phyloP scores from a whole-genome alignment of 2,888 invertebrate genomes.

The Pherbina coryleti region DNA sequence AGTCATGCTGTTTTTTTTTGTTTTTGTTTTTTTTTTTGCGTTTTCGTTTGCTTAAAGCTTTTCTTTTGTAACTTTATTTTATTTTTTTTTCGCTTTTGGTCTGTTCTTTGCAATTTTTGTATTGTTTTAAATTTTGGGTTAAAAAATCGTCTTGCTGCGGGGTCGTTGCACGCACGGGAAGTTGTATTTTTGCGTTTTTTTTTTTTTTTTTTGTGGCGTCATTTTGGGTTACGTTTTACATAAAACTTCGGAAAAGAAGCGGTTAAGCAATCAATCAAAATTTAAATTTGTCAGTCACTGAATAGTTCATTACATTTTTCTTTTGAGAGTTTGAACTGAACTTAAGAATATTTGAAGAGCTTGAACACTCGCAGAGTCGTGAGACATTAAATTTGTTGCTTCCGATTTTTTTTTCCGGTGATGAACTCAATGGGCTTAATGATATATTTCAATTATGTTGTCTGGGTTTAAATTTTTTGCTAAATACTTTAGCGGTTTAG shows the following conservation, averaged over 20 bases:
- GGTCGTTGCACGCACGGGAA: conserved; percentile 34
- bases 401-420: too few relatives aligned
- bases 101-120: conserved; percentile 8
- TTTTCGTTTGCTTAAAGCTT: conserved; percentile 11
- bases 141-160: not conserved
- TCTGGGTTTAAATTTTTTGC: too few relatives aligned
- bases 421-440: too few relatives aligned
- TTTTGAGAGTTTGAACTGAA: too few relatives aligned
- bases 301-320: too few relatives aligned
- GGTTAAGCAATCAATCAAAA: not conserved
- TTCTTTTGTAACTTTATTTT: conserved; percentile 21
- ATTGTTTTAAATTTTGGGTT: conserved; percentile 14
- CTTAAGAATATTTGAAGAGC: too few relatives aligned
- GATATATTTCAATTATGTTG: too few relatives aligned
- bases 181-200: conserved; percentile 8
- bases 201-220: conserved; percentile 40
- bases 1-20: conserved; percentile 30
- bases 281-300: too few relatives aligned
- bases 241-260: not conserved
- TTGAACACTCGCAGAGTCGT: not conserved
- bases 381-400: not conserved
- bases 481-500: too few relatives aligned
- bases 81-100: not conserved
- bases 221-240: not conserved
- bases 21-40: not conserved